Percentiles rank a stretch among this genome's conserved stretches.
phyloP scores from a whole-genome alignment of 2,888 invertebrate genomes.

The Diachrysia chrysitis region DNA sequence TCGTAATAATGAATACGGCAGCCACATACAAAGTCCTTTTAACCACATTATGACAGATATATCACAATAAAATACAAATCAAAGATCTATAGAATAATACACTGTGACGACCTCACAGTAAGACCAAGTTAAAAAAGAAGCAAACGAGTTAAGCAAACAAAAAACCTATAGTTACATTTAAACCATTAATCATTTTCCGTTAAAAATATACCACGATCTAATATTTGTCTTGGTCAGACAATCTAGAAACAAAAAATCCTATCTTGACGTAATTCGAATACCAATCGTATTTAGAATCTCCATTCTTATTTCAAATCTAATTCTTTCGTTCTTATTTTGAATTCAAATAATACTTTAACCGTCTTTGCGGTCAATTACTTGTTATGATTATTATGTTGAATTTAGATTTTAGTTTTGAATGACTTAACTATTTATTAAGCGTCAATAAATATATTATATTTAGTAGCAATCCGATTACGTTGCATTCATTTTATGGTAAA shows the following conservation, averaged over 20 bases:
- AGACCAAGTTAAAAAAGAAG: constrained; percentile 40
- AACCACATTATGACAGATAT: constrained; percentile 26
- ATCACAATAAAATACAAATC: constrained; percentile 21
- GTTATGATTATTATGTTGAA: neutral
- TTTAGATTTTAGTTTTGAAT: neutral
- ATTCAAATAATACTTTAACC: neutral
- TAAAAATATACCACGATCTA: constrained; percentile 40
- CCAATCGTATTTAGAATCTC: constrained; percentile 27
- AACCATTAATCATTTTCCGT: constrained; percentile 56
- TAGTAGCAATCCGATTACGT: neutral
- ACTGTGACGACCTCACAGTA: constrained; percentile 35
- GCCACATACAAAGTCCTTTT: neutral
- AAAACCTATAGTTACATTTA: constrained; percentile 24
- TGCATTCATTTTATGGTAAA: neutral
- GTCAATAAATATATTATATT: neutral
- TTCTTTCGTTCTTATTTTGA: constrained; percentile 8
- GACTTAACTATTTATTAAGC: neutral
- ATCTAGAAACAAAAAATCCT: constrained; percentile 30
- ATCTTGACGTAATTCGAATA: constrained; percentile 39
- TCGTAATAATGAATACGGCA: neutral
- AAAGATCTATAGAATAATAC: constrained; percentile 27
- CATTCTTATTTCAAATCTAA: constrained; percentile 37
- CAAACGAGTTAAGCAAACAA: constrained; percentile 40
- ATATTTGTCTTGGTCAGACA: constrained; percentile 47
- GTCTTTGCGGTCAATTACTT: neutral